phyloP scores from a whole-genome alignment of 2,888 invertebrate species.

The Pandemis corylana region DNA sequence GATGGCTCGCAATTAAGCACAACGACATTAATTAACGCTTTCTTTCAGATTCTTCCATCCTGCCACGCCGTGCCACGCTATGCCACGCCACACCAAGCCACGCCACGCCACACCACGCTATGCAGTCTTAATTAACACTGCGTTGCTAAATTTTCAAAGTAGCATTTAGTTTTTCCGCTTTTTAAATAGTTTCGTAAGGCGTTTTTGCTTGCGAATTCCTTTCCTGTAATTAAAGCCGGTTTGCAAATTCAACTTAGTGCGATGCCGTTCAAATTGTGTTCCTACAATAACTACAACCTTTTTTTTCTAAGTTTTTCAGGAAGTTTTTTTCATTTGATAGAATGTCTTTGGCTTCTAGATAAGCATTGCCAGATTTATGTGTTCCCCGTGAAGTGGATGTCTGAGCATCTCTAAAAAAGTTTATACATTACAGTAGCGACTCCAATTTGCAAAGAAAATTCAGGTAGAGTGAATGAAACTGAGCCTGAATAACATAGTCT shows the following conservation, averaged over 20 bases:
- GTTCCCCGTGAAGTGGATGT: too few species aligned
- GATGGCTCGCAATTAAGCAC: conserved; percentile 73
- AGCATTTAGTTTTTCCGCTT: conserved; percentile 17
- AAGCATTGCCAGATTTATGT: too few species aligned
- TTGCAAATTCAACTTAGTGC: conserved; percentile 1
- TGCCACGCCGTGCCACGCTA: conserved; percentile 24
- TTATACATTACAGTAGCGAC: too few species aligned
- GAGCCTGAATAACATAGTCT: too few species aligned
- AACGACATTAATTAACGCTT: conserved; percentile 79
- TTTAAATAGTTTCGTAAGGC: conserved; percentile 31
- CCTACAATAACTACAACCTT: background rate
- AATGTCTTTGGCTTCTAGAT: too few species aligned
- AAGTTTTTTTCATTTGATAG: background rate
- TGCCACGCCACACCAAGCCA: background rate
- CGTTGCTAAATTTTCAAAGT: conserved; percentile 50
- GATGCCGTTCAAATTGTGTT: conserved; percentile 13
- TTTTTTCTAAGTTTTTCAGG: background rate
- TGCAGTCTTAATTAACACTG: conserved; percentile 33
- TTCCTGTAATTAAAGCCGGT: conserved; percentile 30
- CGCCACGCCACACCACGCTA: conserved; percentile 2
- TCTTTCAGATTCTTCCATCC: conserved; percentile 56
- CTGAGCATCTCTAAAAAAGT: too few species aligned
- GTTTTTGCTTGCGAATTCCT: conserved; percentile 7
- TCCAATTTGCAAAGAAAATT: too few species aligned
- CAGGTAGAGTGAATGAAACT: too few species aligned